Evolutionary conservation across 2,888 invertebrate species (phyloP).

Genomic region (Ametastegia equiseti): DNA sequence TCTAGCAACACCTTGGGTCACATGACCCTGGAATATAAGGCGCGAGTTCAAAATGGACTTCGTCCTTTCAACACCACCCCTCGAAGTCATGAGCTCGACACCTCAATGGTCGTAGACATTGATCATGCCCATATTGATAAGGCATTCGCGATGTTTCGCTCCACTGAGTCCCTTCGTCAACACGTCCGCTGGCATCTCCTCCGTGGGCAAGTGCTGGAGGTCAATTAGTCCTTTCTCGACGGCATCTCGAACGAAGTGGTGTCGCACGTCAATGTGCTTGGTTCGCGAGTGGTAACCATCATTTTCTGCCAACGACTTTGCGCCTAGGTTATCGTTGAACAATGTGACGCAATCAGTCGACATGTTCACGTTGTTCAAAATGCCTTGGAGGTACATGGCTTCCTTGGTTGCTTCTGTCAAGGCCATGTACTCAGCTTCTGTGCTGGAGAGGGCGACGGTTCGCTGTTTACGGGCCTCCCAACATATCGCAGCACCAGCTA

Average conservation of each 20-base stretch:
- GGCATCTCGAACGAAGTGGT: constrained; percentile 45
- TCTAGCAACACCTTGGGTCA: no score
- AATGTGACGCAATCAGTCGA: neutral
- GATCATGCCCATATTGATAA: no score
- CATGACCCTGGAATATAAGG: no score
- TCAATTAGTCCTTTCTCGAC: neutral
- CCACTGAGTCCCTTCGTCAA: constrained; percentile 35
- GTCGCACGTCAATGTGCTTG: constrained; percentile 46
- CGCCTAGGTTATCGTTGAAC: constrained; percentile 12
- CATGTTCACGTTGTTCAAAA: neutral
- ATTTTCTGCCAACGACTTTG: constrained; percentile 6
- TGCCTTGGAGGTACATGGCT: neutral
- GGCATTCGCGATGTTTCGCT: neutral
- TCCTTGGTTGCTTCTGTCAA: constrained; percentile 27
- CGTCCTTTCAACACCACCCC: no score
- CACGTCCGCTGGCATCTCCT: constrained; percentile 34
- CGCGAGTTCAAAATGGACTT: no score
- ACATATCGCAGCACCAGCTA: neutral
- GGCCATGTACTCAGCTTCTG: no score
- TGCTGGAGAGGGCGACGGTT: constrained; percentile 31
- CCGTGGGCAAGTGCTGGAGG: constrained; percentile 24
- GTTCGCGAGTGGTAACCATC: constrained; percentile 18
- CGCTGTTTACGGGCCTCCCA: constrained; percentile 27
- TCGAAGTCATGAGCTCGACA: no score
- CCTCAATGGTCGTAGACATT: no score